Percentiles rank a stretch among this genome's conserved stretches.
phyloP scores from a whole-genome alignment of 2,113 vertebrate species.

The Phoxinus phoxinus region DNA sequence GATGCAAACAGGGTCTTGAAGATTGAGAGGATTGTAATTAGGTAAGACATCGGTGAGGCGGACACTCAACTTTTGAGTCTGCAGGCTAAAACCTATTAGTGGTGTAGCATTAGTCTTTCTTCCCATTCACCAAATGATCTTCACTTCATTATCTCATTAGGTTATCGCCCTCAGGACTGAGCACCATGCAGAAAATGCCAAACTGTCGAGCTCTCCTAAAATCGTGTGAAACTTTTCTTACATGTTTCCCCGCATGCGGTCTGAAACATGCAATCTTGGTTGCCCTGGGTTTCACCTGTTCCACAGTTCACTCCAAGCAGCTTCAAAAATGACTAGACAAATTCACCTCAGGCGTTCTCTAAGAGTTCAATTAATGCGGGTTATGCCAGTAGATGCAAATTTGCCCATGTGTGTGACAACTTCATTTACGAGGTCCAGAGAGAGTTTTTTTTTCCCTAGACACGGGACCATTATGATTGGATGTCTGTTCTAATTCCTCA shows the following conservation, averaged over 20 bases:
- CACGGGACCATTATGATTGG: conserved; percentile 38
- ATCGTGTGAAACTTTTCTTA: background rate
- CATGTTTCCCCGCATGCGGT: background rate
- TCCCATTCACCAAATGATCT: conserved; percentile 26
- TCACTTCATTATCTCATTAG: conserved; percentile 50
- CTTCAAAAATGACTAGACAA: conserved; percentile 13
- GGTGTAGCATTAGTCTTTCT: conserved; percentile 30
- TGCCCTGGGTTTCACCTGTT: conserved; percentile 61
- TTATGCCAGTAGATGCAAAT: conserved; percentile 31
- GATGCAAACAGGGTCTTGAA: background rate
- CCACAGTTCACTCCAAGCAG: conserved; percentile 57
- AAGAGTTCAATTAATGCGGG: conserved; percentile 25
- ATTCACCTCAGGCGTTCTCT: conserved; percentile 12
- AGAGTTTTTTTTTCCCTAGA: conserved; percentile 37
- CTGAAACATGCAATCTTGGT: conserved; percentile 54
- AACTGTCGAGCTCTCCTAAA: background rate
- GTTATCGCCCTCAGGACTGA: conserved; percentile 69
- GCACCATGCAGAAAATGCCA: conserved; percentile 55
- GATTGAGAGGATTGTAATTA: conserved; percentile 5
- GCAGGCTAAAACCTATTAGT: conserved; percentile 27
- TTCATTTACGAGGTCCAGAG: conserved; percentile 45
- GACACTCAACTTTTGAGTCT: background rate
- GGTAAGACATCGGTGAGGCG: background rate
- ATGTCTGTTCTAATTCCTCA: conserved; percentile 38
- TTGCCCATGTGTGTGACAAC: conserved; percentile 39